Evolutionary conservation across 2,888 invertebrate genomes (phyloP).

Genomic region (Stenodema calcarata): DNA sequence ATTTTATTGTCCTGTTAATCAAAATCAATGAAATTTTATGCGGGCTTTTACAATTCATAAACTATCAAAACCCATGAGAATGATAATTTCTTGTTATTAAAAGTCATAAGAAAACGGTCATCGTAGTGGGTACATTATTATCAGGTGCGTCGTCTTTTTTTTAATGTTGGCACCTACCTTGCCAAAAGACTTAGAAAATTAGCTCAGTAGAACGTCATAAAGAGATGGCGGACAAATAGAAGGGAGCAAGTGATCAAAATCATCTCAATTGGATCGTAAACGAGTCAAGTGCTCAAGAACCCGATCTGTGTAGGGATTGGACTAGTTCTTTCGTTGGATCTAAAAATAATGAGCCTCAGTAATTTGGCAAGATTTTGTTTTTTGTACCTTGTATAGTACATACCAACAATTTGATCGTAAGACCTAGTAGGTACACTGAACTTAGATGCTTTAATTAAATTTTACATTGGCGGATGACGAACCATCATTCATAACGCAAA

Average conservation of each 20-base stretch:
- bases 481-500: no score
- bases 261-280: no score
- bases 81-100: neutral
- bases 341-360: no score
- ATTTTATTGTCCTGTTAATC: constrained; percentile 10
- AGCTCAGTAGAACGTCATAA: neutral
- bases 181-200: neutral
- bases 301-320: no score
- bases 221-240: neutral
- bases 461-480: no score
- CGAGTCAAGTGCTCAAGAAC: no score
- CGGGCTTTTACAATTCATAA: neutral
- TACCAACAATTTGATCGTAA: no score
- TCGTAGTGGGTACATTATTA: neutral
- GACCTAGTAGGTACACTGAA: no score
- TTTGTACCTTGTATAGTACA: no score
- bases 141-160: neutral
- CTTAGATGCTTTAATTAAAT: no score
- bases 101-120: neutral
- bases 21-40: constrained; percentile 10
- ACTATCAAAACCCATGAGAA: neutral
- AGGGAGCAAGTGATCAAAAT: neutral
- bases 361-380: no score
- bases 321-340: no score
- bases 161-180: neutral